Evolutionary conservation across 2,797 vertebrate species (phyloP).

Genomic region (Aselliscus stoliczkanus): DNA sequence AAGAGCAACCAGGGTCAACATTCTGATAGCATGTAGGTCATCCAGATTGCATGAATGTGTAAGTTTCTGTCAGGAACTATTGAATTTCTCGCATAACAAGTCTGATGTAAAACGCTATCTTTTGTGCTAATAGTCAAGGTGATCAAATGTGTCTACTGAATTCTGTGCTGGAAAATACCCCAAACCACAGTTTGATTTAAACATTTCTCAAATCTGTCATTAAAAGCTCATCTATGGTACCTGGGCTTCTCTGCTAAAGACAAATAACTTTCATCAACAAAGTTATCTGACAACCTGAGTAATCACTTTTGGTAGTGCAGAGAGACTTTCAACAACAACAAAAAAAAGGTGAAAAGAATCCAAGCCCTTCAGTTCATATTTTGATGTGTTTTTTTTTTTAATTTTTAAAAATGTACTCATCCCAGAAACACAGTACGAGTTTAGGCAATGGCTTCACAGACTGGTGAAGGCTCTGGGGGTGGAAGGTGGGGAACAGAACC

Average conservation of each 20-base stretch:
- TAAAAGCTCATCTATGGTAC: neutral
- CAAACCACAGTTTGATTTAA: neutral
- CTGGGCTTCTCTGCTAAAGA: neutral
- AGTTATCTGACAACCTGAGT: neutral
- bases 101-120: slow-evolving; percentile 5
- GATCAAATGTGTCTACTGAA: slow-evolving; percentile 3
- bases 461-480: neutral
- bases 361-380: neutral
- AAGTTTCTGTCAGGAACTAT: slow-evolving; percentile 3
- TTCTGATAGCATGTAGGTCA: neutral
- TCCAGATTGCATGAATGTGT: neutral
- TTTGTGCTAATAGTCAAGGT: neutral
- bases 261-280: neutral
- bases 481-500: neutral
- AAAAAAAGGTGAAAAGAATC: neutral
- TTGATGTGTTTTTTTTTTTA: neutral
- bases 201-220: slow-evolving; percentile 21
- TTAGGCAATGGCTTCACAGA: neutral
- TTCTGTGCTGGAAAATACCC: slow-evolving; percentile 33
- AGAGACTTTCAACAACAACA: neutral
- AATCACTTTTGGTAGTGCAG: neutral
- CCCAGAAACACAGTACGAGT: neutral
- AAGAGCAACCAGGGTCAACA: neutral
- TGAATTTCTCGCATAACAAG: neutral
- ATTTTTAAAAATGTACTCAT: neutral